These are phyloP conservation scores for Alexandromys fortis DNA, from an alignment of 2,113 vertebrate genomes.

Conservation along the genomic window DNA sequence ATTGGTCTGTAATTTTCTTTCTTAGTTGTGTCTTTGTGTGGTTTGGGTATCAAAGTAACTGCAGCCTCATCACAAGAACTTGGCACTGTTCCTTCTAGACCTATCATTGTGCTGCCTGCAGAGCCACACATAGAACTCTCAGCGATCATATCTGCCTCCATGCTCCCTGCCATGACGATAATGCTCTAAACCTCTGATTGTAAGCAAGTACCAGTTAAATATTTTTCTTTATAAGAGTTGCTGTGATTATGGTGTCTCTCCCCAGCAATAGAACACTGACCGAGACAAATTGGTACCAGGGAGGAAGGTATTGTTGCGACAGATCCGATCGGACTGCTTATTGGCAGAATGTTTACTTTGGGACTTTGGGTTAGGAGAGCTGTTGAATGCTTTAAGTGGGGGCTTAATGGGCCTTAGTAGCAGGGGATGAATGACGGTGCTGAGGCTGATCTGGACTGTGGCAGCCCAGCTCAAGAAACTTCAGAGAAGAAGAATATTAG, in stretches of 20 bases:
- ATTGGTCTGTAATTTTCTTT: too few species aligned
- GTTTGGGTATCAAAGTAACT: too few species aligned
- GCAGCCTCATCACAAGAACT: too few species aligned
- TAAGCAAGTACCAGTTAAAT: neutral
- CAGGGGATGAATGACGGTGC: neutral
- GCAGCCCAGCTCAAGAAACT: too few species aligned
- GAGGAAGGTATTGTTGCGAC: neutral
- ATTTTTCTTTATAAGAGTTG: neutral
- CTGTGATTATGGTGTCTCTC: neutral
- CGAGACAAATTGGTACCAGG: neutral
- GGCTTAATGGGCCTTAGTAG: neutral
- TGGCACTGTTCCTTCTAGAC: too few species aligned
- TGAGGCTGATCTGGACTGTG: neutral
- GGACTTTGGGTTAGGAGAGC: neutral
- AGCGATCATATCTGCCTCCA: neutral
- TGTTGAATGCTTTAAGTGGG: neutral
- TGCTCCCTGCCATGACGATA: neutral
- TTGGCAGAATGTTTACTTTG: neutral
- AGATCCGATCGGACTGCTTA: neutral
- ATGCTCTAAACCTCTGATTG: neutral
- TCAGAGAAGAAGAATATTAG: neutral
- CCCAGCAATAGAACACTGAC: neutral
- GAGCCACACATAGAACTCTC: too few species aligned
- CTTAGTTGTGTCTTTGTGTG: too few species aligned
- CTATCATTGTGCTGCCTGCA: too few species aligned